A percentile compares a stretch with the other conserved stretches of the same genome.
Conservation (phyloP, 2,888 invertebrate genomes). For the Dynastes tityus region DNA sequence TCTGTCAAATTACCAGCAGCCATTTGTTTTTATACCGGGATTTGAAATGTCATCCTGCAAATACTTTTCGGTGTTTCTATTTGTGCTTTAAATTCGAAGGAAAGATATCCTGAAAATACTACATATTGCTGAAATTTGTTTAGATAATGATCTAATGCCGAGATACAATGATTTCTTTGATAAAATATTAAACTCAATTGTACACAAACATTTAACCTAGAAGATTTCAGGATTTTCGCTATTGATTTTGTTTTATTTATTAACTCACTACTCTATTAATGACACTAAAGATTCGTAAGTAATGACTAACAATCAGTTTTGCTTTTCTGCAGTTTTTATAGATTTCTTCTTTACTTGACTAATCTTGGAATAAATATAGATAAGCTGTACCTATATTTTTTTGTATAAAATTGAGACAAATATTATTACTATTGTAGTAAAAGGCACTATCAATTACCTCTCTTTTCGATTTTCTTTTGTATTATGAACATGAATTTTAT, state of each 20-base stretch:
- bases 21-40: conserved; percentile 72
- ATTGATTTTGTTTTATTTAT: conserved; percentile 53
- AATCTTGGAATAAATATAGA: conserved; percentile 36
- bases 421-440: background rate
- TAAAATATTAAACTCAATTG: conserved; percentile 9
- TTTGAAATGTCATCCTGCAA: conserved; percentile 69
- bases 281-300: conserved; percentile 53
- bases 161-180: background rate
- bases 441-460: background rate
- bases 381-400: conserved; percentile 4
- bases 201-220: conserved; percentile 51
- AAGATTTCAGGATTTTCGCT: conserved; percentile 43
- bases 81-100: conserved; percentile 51
- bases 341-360: conserved; percentile 28
- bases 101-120: conserved; percentile 32
- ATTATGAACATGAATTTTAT: background rate
- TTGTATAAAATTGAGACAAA: background rate
- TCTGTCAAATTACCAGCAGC: conserved; percentile 74
- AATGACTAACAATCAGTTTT: conserved; percentile 16
- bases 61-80: conserved; percentile 60
- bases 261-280: conserved; percentile 41
- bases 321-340: conserved; percentile 8
- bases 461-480: conserved; percentile 4
- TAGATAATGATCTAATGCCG: background rate
- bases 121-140: background rate